Conservation (phyloP, 2,888 invertebrate species). For the Ormyrus pomaceus region DNA sequence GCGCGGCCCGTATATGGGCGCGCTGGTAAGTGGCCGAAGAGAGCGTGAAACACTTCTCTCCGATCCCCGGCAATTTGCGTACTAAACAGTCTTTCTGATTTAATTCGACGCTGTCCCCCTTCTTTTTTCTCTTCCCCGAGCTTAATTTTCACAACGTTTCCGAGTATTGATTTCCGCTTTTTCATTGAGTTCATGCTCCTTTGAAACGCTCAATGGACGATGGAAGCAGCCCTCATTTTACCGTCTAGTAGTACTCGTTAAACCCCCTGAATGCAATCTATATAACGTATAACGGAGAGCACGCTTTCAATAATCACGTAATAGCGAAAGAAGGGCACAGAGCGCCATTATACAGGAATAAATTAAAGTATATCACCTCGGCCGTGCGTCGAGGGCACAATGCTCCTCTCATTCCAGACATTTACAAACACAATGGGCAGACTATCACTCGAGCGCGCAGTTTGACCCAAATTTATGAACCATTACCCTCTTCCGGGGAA, state of each 20-base stretch:
- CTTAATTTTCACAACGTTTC: no score
- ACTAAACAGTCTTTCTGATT: conserved; percentile 20
- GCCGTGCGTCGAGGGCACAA: not conserved
- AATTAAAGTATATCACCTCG: conserved; percentile 33
- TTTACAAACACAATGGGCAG: conserved; percentile 31
- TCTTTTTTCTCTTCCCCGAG: no score
- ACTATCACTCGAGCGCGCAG: not conserved
- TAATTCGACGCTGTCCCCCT: not conserved
- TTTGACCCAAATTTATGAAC: conserved; percentile 42
- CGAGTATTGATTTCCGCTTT: no score
- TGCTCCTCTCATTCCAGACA: not conserved
- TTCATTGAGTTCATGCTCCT: not conserved
- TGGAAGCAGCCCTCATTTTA: not conserved
- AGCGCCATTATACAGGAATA: conserved; percentile 20
- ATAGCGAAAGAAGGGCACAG: not conserved
- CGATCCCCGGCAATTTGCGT: not conserved
- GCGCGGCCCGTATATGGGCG: not conserved
- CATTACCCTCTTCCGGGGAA: conserved; percentile 37
- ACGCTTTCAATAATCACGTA: not conserved
- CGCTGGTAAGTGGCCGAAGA: not conserved
- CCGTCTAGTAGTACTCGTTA: not conserved
- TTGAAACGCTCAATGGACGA: not conserved
- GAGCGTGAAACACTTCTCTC: conserved; percentile 8
- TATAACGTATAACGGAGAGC: not conserved
- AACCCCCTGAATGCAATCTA: not conserved